Evolutionary conservation across 2,797 vertebrate species (phyloP), one percentile per base, ranked within the genome.

Genomic region (Micrastur ruficollis): DNA sequence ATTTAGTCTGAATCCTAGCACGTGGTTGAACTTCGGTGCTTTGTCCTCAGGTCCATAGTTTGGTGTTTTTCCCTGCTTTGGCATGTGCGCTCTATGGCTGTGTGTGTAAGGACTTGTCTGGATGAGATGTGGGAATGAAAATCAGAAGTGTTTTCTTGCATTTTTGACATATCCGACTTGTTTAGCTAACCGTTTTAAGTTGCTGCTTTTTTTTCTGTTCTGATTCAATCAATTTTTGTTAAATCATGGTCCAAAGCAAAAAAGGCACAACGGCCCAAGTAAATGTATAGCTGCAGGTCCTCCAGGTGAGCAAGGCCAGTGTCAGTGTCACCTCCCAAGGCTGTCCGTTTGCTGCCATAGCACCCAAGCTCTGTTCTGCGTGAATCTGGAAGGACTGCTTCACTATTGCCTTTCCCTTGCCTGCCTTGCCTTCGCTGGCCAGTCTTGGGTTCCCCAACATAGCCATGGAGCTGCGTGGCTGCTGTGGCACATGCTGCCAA

Each of bases 401-500:
- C 16, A 3, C 50, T 10, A 0, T 5, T 8, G 31, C 50, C 61
- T 11, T 16, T 40, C 40, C 40, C 21, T 9, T 8, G 4, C 2
- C 0, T 15, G 22, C 44, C n/a, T 42, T 18, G 38, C 40, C 22
- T 26, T 34, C 2, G 11, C 36, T 52, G 14, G 46, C 78, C 21
- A 27, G 26, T 18, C 12, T 6, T 11, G 62, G 42, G 5, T 9
- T 15, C 5, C 23, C 17, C 20, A 6, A 59, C 19, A 2, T 4
- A 16, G 42, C 53, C 25, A 2, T 0, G 8, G 61, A 13, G 58
- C 42, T 62, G 23, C 1, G 8, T 19, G 61, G 46, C 66, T 31
- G 25, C 44, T 1, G 0, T 36, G 25, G 36, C 27, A 3, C 23
- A 4, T 8, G 6, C 18, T 0, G 2, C 10, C 34, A 32, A 3